Base-by-base conservation (phyloP, 1,140 invertebrate species). In the Mylabris phalerata region DNA sequence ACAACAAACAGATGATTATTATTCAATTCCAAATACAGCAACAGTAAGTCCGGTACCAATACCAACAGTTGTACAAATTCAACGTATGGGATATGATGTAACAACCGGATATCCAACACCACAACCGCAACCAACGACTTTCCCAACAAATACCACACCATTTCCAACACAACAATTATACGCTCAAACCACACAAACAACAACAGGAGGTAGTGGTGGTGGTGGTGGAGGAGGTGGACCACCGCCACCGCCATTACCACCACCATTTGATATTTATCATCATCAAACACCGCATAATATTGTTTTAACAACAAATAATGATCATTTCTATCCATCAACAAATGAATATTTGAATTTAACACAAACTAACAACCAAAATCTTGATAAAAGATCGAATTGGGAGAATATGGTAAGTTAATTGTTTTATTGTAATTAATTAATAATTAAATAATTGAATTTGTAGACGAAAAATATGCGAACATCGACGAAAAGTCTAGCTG, bases 401-500 rank as follows among this genome's bases (percentile, higher is more conserved):
- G 67, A 68, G 39, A 47, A 40, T 40, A 38, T 55, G 44, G 48
- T 55, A 13, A 0, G 32, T 32, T 32, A 5, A 32, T 32, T 32
- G 32, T 32, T 32, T 32, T 32, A 7, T 19, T 19, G 19, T 19
- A 40, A 40, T 40, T 40, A 6, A 40, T 40, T 40, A 40, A 6
- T 2, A 40, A 40, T 41, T 54, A 10, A 71, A 71, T 55, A 62
- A 59, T 44, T 67, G 64, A 60, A 61, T 61, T 41, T 54, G 56
- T 10, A 51, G 57, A 51, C 65, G 52, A 27, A 65, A 62, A 56
- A 32, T 32, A 32, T 32, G 49, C 58, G 32, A 50, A 50, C 19
- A 47, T 55, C 64, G 55, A 71, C 62, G 32, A 82, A 82, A 68
- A 83, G 77, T 52, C 68, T 84, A 40, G 80, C 82, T 4, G 78